These are phyloP conservation scores for Drosophila aldrichi DNA, from an alignment of 2,888 invertebrate genomes.

Conservation along the genomic window DNA sequence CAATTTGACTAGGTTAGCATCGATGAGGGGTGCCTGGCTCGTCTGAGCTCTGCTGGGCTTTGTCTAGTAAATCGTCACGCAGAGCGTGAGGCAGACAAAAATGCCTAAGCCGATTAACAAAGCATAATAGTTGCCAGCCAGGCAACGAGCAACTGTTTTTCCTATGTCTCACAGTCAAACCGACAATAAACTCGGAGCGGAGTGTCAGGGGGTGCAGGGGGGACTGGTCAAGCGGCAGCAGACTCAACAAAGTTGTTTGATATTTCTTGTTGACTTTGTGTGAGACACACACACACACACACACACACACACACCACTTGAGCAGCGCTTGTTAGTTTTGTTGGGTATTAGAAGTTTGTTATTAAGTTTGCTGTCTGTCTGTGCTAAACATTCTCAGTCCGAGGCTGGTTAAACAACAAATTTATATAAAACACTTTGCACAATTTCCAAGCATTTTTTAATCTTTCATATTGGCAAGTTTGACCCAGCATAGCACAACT, in stretches of 20 bases:
- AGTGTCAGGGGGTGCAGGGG: conserved; percentile 16
- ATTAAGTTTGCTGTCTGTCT: conserved; percentile 32
- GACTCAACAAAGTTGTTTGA: conserved; percentile 72
- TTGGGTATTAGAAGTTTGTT: conserved; percentile 40
- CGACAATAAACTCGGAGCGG: conserved; percentile 65
- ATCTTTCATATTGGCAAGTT: background rate
- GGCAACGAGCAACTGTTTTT: conserved; percentile 40
- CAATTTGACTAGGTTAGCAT: conserved; percentile 50
- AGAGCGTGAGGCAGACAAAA: conserved; percentile 51
- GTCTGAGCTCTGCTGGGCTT: conserved; percentile 56
- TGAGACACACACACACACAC: conserved; percentile 22
- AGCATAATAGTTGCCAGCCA: conserved; percentile 67
- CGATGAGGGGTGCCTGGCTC: conserved; percentile 2
- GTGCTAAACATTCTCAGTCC: conserved; percentile 31
- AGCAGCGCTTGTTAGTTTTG: conserved; percentile 38
- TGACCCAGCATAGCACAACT: background rate
- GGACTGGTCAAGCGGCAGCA: conserved; percentile 38
- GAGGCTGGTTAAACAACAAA: conserved; percentile 3
- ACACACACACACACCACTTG: conserved; percentile 18
- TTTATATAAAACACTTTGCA: conserved; percentile 12
- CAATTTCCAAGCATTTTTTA: conserved; percentile 1
- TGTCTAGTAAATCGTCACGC: conserved; percentile 66
- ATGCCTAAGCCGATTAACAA: conserved; percentile 77
- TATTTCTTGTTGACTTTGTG: conserved; percentile 72
- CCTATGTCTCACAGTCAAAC: conserved; percentile 33